Percentiles rank a stretch among this genome's conserved stretches.
phyloP scores from a whole-genome alignment of 2,113 vertebrate genomes.

The Semnornis frantzii region DNA sequence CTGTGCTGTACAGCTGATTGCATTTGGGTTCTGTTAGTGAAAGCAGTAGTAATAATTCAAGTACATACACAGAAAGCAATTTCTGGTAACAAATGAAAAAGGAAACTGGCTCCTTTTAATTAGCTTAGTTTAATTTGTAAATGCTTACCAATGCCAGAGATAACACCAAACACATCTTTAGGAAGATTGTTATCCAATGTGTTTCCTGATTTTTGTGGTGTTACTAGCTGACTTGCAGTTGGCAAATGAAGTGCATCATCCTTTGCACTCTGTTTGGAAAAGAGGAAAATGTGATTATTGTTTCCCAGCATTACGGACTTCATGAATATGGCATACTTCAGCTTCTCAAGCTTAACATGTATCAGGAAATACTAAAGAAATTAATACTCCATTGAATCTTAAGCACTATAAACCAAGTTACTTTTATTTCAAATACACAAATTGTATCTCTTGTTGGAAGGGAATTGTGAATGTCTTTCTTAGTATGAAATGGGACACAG shows the following conservation, averaged over 20 bases:
- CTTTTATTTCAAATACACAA: background rate
- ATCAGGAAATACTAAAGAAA: background rate
- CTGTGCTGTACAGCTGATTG: background rate
- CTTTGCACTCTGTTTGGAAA: conserved; percentile 81
- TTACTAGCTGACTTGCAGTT: conserved; percentile 81
- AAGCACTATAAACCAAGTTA: background rate
- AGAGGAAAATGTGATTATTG: background rate
- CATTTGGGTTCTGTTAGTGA: background rate
- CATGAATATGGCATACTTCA: background rate
- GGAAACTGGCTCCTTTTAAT: background rate
- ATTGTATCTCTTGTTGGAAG: background rate
- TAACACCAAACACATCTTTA: conserved; percentile 96
- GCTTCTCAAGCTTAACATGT: background rate
- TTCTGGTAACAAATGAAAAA: background rate
- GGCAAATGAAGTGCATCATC: conserved; percentile 82
- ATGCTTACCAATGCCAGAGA: conserved; percentile 91
- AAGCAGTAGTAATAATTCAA: background rate
- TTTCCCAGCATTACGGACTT: background rate
- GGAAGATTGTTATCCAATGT: conserved; percentile 89
- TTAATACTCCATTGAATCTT: background rate
- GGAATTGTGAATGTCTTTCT: background rate
- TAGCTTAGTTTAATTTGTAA: background rate
- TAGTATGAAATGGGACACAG: background rate
- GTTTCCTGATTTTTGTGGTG: conserved; percentile 88
- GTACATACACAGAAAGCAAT: background rate